phyloP scores from a whole-genome alignment of 2,797 vertebrate species.

The Muscicapa striata region DNA sequence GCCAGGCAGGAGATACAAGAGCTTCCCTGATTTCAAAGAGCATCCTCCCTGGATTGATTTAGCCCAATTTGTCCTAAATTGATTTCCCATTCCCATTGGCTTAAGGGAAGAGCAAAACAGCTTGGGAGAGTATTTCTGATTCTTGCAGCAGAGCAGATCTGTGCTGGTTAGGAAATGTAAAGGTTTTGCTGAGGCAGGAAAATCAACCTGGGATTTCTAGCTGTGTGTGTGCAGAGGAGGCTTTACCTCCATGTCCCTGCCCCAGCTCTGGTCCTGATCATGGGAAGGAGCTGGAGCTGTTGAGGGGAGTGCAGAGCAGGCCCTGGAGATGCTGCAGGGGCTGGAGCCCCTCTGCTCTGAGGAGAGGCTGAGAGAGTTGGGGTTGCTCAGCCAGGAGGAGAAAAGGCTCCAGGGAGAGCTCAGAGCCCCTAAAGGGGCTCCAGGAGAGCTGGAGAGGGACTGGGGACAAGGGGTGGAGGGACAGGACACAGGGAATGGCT shows the following conservation, averaged over 20 bases:
- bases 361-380: not conserved
- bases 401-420: accelerated
- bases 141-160: not conserved
- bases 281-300: not conserved
- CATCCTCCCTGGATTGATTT: not conserved
- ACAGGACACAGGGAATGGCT: not conserved
- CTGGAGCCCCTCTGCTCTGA: not conserved
- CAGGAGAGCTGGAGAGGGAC: not conserved
- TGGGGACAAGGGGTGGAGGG: accelerated
- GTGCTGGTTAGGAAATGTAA: not conserved
- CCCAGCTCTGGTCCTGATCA: not conserved
- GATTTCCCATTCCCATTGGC: not conserved
- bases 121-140: not conserved
- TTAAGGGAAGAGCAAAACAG: not conserved
- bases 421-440: not conserved
- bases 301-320: not conserved
- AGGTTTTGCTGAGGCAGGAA: not conserved
- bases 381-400: not conserved
- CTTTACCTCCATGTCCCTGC: not conserved
- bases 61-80: not conserved
- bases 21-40: not conserved
- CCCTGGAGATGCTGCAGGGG: not conserved
- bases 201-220: not conserved
- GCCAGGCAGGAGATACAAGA: not conserved
- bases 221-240: accelerated